These are phyloP conservation scores for Hippocampus barbouri DNA, from an alignment of 2,113 vertebrate species.

Conservation along the genomic window DNA sequence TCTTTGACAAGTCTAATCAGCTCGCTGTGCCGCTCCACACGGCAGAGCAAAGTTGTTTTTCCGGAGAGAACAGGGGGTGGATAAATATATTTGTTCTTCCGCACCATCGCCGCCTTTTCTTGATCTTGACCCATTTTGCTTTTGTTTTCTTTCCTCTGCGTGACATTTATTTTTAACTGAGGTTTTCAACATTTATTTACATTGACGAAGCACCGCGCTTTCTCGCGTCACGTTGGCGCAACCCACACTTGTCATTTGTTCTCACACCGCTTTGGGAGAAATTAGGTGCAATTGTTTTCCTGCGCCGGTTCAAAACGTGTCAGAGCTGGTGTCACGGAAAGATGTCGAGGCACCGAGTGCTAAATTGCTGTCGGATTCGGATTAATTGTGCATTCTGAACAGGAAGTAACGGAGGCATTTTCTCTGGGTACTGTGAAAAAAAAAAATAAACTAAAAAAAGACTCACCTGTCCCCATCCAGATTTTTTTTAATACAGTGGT, in stretches of 20 bases:
- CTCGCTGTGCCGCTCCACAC: background rate
- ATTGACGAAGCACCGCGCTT: background rate
- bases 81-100: conserved; percentile 13
- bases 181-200: conserved; percentile 7
- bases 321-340: background rate
- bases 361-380: background rate
- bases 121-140: conserved; percentile 11
- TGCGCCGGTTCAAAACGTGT: background rate
- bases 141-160: conserved; percentile 3
- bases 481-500: no score
- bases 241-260: background rate
- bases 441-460: background rate
- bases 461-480: no score
- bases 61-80: conserved; percentile 4
- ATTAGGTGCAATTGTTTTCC: conserved; percentile 5
- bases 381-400: no score
- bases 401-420: background rate
- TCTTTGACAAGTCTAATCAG: conserved; percentile 7
- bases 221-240: conserved; percentile 1
- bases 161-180: conserved; percentile 6
- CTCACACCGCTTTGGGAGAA: background rate
- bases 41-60: conserved; percentile 8
- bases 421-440: background rate
- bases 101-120: background rate
- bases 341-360: background rate